Base-by-base conservation (phyloP, 2,797 vertebrate species). In the Lithobates pipiens region DNA sequence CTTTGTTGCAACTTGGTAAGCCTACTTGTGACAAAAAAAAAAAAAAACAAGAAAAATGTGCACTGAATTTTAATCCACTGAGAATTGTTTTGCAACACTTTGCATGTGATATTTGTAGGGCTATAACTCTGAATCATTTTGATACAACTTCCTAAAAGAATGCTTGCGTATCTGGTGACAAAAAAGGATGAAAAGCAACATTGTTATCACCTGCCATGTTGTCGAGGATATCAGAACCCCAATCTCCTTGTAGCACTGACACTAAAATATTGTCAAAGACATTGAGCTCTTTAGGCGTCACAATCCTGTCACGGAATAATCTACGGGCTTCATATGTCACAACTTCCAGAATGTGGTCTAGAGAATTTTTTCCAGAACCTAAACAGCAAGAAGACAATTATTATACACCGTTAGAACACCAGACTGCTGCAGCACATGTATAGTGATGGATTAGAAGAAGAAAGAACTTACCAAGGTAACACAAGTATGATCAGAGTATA, bases 301-400 rank as follows among this genome's bases (percentile, higher is more conserved):
- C 98, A 27, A 99, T 95, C 82, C 95, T 95, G 91, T 99, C 98
- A 91, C 97, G 96, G 92, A 99, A 99, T 85, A 99, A 94, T 87
- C 98, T 93, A 27, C 85, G 85, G 63, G 96, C 97, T 94, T 99
- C 98, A 0, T 98, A 97, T 0, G 95, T 96, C 72, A 99, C 93
- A 83, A 97, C 95, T 93, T 98, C 97, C 92, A 99, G 85, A 11
- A 99, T 94, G 0, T 94, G 95, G 90, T 98, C 97, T 95, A 95
- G 89, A 18, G 93, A 91, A 69, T 94, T 89, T 65, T 88, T 88
- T 10, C 88, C 91, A 72, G 92, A 90, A 36, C 93, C 95, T 97
- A 85, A 23, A 89, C 89, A 83, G 82, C 81, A 61, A 7, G 87
- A 54, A 61, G 25, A n/a, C 5, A 23, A 23, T 61, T 61, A 61